Evolutionary conservation across 2,888 invertebrate species (phyloP).

Genomic region (Amiota minor): DNA sequence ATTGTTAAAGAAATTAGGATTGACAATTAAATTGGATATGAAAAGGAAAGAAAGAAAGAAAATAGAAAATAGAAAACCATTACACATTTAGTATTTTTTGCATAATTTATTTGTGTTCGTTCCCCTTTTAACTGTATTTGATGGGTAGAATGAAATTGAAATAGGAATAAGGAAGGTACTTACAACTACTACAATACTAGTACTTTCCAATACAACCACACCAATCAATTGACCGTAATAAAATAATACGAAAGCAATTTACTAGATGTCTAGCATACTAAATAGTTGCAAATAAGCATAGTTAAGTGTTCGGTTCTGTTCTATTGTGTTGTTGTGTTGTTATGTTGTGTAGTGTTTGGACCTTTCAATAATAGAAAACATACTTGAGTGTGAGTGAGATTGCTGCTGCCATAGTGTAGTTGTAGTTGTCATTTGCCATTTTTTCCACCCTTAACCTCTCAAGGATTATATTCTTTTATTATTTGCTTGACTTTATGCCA

Average conservation of each 20-base stretch:
- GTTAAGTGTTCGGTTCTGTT: background rate
- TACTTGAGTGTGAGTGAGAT: no score
- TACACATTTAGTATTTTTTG: background rate
- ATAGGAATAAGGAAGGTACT: no score
- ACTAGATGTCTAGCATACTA: conserved; percentile 58
- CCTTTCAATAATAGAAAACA: no score
- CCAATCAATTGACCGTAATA: conserved; percentile 65
- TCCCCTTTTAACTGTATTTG: no score
- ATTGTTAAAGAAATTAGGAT: background rate
- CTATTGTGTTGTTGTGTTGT: background rate
- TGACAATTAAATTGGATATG: background rate
- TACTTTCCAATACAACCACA: background rate
- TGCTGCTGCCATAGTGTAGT: no score
- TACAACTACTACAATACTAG: no score
- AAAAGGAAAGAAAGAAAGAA: background rate
- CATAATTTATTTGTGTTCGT: background rate
- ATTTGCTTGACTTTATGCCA: no score
- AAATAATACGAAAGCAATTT: conserved; percentile 63
- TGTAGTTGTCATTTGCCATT: no score
- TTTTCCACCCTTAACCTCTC: no score
- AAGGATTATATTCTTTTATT: no score
- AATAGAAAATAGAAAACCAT: background rate
- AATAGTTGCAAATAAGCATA: conserved; percentile 45
- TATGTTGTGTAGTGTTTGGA: background rate
- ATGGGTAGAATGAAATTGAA: no score